Percentiles rank a stretch among this genome's conserved stretches.
phyloP scores from a whole-genome alignment of 1,140 invertebrate species.

The Hetaerina americana region DNA sequence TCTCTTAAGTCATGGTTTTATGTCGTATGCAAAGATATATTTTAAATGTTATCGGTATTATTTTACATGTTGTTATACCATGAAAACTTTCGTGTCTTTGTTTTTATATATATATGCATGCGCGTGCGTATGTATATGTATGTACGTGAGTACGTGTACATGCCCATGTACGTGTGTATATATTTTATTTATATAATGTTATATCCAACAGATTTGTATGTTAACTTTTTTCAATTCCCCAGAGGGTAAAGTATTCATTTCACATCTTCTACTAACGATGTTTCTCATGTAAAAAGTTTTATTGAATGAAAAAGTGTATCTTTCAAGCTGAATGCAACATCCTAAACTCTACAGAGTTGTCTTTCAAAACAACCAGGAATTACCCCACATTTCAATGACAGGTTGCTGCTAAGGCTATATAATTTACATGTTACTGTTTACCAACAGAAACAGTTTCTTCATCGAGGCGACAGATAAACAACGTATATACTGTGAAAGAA shows the following conservation, averaged over 20 bases:
- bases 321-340: neutral
- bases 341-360: neutral
- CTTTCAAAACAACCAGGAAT: too few relatives aligned
- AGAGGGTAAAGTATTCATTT: neutral
- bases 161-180: too few relatives aligned
- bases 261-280: neutral
- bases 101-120: too few relatives aligned
- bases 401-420: too few relatives aligned
- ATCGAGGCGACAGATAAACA: too few relatives aligned
- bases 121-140: too few relatives aligned
- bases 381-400: too few relatives aligned
- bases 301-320: neutral
- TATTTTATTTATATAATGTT: neutral
- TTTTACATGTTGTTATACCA: neutral
- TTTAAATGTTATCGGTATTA: neutral
- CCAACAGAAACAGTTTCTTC: neutral
- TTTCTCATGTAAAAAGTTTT: neutral
- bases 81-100: too few relatives aligned
- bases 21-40: neutral
- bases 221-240: neutral
- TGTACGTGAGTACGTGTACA: too few relatives aligned
- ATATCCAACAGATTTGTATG: neutral
- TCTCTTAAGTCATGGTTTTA: neutral
- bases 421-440: neutral
- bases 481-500: neutral